Conservation (phyloP, 2,888 invertebrate genomes). For the Venusia cambrica region DNA sequence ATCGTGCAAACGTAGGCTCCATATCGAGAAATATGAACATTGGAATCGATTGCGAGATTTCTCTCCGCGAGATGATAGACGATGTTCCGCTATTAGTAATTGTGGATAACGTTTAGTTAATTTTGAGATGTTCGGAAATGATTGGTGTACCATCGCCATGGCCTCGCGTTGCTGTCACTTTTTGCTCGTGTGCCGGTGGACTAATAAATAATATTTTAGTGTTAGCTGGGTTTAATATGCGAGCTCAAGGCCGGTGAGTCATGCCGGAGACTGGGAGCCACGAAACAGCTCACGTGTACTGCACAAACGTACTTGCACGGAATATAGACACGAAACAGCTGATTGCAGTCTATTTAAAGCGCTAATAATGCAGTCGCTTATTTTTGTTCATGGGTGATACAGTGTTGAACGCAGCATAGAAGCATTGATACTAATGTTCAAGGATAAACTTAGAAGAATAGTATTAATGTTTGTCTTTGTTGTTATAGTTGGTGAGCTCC, state of each 20-base stretch:
- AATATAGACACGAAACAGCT: slow-evolving; percentile 38
- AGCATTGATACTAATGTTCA: too few relatives aligned
- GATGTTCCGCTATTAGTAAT: slow-evolving; percentile 14
- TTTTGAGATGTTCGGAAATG: slow-evolving; percentile 32
- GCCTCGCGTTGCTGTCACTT: slow-evolving; percentile 56
- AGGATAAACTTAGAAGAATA: too few relatives aligned
- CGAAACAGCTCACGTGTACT: slow-evolving; percentile 54
- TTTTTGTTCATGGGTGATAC: slow-evolving; percentile 17
- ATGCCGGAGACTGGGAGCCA: slow-evolving; percentile 53
- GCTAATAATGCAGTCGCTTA: slow-evolving; percentile 25
- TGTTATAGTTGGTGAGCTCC: too few relatives aligned
- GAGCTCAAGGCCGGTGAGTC: slow-evolving; percentile 72
- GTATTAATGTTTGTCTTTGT: too few relatives aligned
- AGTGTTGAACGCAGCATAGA: slow-evolving; percentile 5
- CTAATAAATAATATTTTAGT: slow-evolving; percentile 69
- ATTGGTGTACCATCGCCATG: slow-evolving; percentile 40
- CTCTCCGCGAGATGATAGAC: slow-evolving; percentile 4
- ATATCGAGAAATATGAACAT: slow-evolving; percentile 3
- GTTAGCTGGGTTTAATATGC: slow-evolving; percentile 46
- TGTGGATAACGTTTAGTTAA: slow-evolving; percentile 25
- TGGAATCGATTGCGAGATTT: slow-evolving; percentile 5
- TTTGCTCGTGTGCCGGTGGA: slow-evolving; percentile 44
- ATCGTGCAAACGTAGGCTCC: neutral
- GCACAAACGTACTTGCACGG: slow-evolving; percentile 32
- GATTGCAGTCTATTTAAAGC: slow-evolving; percentile 33